Conservation (phyloP, 53 echinoderm and acorn worm genomes). For the Hippasteria phrygiana region DNA sequence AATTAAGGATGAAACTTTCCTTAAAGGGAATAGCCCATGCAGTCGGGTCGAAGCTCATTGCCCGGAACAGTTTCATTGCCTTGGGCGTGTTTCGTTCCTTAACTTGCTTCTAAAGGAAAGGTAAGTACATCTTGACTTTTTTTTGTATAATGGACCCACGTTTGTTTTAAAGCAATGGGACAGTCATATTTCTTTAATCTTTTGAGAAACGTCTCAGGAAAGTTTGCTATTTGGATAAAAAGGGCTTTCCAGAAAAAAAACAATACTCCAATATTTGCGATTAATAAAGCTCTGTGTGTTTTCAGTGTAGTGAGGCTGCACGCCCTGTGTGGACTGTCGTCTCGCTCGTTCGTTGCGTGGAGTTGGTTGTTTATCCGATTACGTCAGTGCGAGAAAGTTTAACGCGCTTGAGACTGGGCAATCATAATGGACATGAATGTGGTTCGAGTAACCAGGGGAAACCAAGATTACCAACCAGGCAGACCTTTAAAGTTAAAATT, state of each 20-base stretch:
- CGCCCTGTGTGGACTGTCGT: background rate
- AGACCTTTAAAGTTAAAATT: too few species aligned
- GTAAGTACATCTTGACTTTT: conserved; percentile 25
- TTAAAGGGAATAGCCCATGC: conserved; percentile 22
- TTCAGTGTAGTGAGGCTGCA: background rate
- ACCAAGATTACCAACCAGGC: background rate
- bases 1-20: conserved; percentile 14
- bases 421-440: background rate
- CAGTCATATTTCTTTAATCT: background rate
- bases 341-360: background rate
- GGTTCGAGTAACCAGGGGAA: conserved; percentile 12
- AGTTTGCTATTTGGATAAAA: conserved; percentile 28
- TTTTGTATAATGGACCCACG: background rate
- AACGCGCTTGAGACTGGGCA: conserved; percentile 27
- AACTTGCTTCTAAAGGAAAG: background rate
- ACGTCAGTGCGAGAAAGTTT: background rate
- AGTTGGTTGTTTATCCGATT: conserved; percentile 21
- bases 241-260: background rate
- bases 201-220: background rate
- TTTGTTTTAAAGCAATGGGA: conserved; percentile 32
- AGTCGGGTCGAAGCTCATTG: conserved; percentile 10
- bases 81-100: background rate
- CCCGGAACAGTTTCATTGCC: background rate
- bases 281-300: background rate
- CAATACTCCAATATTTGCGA: conserved; percentile 19